phyloP scores from a whole-genome alignment of 2,113 vertebrate species.

The Anthoscopus minutus region DNA sequence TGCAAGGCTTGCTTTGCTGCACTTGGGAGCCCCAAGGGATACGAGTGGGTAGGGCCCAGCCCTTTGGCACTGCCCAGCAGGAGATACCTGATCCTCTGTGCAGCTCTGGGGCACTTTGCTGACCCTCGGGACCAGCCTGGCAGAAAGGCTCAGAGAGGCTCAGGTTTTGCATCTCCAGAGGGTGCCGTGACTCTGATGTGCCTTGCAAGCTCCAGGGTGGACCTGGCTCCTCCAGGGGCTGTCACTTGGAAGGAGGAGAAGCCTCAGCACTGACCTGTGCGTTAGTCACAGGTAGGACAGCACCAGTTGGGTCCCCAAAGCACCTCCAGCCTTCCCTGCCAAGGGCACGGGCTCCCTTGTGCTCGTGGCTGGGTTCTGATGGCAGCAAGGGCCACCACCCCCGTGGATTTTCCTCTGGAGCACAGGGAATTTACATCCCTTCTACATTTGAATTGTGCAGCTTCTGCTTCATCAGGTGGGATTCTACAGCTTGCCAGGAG shows the following conservation, averaged over 20 bases:
- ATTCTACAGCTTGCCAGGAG: not conserved
- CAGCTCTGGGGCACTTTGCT: not conserved
- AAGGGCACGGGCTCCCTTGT: not conserved
- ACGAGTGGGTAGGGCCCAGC: not conserved
- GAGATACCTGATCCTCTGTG: fast-evolving
- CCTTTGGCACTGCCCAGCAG: not conserved
- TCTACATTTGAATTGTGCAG: not conserved
- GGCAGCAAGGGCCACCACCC: not conserved
- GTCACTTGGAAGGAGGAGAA: not conserved
- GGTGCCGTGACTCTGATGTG: not conserved
- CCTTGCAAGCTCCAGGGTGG: not conserved
- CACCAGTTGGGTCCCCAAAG: not conserved
- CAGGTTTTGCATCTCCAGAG: not conserved
- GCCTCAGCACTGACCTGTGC: not conserved
- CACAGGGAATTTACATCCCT: not conserved
- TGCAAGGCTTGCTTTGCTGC: not conserved
- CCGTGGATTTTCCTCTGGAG: not conserved
- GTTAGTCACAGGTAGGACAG: not conserved
- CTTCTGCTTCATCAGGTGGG: not conserved
- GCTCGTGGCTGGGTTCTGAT: fast-evolving
- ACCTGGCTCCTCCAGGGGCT: not conserved
- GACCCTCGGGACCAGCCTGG: not conserved
- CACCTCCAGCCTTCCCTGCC: not conserved
- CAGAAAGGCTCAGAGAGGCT: not conserved
- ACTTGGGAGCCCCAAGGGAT: not conserved